Base-by-base conservation (phyloP, 2,113 vertebrate species). In the Menidia beryllina region DNA sequence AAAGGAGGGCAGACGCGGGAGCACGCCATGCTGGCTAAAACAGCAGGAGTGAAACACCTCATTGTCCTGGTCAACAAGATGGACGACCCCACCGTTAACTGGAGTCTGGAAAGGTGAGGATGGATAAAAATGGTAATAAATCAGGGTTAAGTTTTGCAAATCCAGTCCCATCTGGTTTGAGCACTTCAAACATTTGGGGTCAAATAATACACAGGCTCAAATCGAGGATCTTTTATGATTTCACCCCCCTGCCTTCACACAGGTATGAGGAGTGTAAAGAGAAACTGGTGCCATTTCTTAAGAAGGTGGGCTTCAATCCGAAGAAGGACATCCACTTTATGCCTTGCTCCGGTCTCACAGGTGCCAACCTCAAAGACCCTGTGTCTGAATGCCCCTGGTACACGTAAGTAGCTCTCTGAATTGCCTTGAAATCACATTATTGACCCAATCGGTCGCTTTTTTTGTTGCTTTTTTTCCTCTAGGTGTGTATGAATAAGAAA, bases 251-350 rank as follows among this genome's bases (percentile, higher is more conserved):
- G 26, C 3, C 38, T 55, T 23, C n/a, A 53, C 60, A 69, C 79
- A 99, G 98, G 91, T 99, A 99, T 19, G 98, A 99, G 89, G 97
- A 99, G 93, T 99, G 98, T 93, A 99, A 99, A 94, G 98, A 99
- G 87, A 99, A 99, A 90, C 91, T 99, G 90, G 96, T 99, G 93
- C 97, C 98, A 71, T 99, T 99, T 92, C 93, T 99, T 84, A 99
- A 99, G 92, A 99, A 99, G 93, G 98, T 99, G 86, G 98, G 98
- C 83, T 99, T 99, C 92, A 99, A 98, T 92, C 98, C 98, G 75
- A 99, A 99, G 91, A 99, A 99, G 88, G 97, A 99, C 91, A 98
- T 99, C 91, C 94, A 98, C 89, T 99, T 99, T 85, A 98, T 99
- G 98, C 98, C 98, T 90, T 99, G 98, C 85, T 99, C 98, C 21